phyloP scores from a whole-genome alignment of 2,797 vertebrate species.

The Percopsis omiscomaycus region DNA sequence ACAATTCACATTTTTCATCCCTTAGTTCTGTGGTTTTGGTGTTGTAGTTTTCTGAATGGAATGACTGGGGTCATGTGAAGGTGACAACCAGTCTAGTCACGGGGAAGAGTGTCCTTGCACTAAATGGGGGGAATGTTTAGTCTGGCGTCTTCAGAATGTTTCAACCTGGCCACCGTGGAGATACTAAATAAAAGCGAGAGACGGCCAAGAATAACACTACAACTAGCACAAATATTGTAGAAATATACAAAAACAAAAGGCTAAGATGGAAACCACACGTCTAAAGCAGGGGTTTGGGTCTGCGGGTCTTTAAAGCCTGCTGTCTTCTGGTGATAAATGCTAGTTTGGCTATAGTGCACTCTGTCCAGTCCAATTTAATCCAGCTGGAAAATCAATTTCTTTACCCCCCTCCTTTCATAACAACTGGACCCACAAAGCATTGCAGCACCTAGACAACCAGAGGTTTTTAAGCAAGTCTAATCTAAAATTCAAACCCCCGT shows the following conservation, averaged over 20 bases:
- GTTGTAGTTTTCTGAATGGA: constrained; percentile 42
- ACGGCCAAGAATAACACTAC: constrained; percentile 63
- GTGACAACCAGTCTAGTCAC: constrained; percentile 25
- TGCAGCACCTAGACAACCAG: constrained; percentile 28
- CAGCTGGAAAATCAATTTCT: constrained; percentile 50
- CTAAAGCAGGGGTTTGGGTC: constrained; percentile 60
- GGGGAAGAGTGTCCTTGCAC: constrained; percentile 34
- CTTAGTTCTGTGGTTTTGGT: constrained; percentile 6
- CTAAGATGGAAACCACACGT: constrained; percentile 68
- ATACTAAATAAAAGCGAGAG: constrained; percentile 57
- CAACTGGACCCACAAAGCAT: constrained; percentile 48
- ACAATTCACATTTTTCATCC: constrained; percentile 12
- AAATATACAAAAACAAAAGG: constrained; percentile 59
- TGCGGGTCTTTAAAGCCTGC: constrained; percentile 38
- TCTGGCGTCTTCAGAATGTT: constrained; percentile 49
- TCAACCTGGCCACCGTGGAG: constrained; percentile 52
- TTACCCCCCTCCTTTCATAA: constrained; percentile 52
- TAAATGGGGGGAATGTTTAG: constrained; percentile 55
- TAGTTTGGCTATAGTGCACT: constrained; percentile 40
- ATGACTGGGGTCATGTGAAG: constrained; percentile 42
- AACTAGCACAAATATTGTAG: constrained; percentile 67
- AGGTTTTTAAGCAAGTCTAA: constrained; percentile 27
- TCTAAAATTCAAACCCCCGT: constrained; percentile 43
- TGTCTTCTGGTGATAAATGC: constrained; percentile 32
- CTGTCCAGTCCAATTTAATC: constrained; percentile 33